Evolutionary conservation across 1,140 invertebrate genomes (phyloP).

Genomic region (Bathynomus jamesi): DNA sequence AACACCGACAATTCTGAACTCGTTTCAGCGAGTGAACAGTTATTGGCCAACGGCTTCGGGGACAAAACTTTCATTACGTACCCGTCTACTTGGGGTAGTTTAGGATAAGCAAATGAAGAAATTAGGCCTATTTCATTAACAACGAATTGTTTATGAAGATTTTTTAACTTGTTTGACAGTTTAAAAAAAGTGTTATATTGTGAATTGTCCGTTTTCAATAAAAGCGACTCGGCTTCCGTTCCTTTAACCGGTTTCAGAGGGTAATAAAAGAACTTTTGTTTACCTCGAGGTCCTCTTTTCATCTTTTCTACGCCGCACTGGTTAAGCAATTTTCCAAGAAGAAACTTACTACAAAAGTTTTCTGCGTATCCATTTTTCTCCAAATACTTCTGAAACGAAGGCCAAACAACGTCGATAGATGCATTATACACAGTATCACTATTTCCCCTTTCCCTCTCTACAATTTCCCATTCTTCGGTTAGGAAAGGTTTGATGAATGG

Average conservation of each 20-base stretch:
- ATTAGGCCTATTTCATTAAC: not conserved
- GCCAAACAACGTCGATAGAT: constrained; percentile 8
- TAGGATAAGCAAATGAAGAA: not conserved
- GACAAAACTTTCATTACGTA: not conserved
- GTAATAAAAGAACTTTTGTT: constrained; percentile 11
- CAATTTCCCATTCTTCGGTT: not conserved
- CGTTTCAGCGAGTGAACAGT: not conserved
- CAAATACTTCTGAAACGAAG: constrained; percentile 4
- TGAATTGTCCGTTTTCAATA: not conserved
- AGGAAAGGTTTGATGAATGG: constrained; percentile 4
- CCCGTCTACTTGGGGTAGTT: not conserved
- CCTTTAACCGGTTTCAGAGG: not conserved
- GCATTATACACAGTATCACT: constrained; percentile 2
- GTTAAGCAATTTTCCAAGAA: constrained; percentile 1
- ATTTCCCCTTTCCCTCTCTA: not conserved
- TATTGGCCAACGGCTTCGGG: not conserved
- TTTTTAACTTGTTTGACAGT: not conserved
- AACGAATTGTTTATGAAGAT: not conserved
- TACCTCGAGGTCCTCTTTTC: constrained; percentile 1
- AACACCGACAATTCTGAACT: too few relatives aligned
- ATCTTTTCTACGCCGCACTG: constrained; percentile 3
- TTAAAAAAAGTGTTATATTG: not conserved
- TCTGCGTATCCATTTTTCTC: constrained; percentile 9
- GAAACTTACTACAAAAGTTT: constrained; percentile 13
- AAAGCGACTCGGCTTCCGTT: not conserved